Percentiles rank a stretch among this genome's conserved stretches.
These are phyloP conservation scores for Leistus spinibarbis DNA, from an alignment of 2,888 invertebrate species.

Conservation along the genomic window DNA sequence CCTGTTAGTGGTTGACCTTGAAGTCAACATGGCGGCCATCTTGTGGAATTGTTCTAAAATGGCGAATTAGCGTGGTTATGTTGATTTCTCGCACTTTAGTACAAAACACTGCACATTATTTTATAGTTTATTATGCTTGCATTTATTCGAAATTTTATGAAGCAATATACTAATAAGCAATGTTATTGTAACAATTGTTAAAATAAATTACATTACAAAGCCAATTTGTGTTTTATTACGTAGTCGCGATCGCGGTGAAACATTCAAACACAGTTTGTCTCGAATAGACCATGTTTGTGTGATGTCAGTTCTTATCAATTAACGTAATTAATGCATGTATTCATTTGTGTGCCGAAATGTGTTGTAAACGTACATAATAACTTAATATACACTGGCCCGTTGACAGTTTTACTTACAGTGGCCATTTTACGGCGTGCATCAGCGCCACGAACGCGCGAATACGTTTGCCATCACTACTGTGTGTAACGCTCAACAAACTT, in stretches of 20 bases:
- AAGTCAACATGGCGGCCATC: not conserved
- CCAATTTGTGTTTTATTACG: not conserved
- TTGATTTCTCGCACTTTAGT: constrained; percentile 24
- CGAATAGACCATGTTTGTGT: no score
- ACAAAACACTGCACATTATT: constrained; percentile 24
- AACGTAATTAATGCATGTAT: no score
- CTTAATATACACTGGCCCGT: no score
- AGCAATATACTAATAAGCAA: constrained; percentile 36
- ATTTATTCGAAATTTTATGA: constrained; percentile 23
- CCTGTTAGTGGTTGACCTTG: not conserved
- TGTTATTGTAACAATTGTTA: constrained; percentile 38
- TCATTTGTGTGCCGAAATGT: no score
- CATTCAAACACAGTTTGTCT: no score
- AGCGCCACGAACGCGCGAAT: no score
- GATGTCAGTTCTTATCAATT: no score
- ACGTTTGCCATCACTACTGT: no score
- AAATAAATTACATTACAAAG: constrained; percentile 35
- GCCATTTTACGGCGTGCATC: no score
- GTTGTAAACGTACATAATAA: no score
- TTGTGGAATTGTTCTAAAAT: not conserved
- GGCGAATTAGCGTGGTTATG: not conserved
- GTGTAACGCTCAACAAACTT: not conserved
- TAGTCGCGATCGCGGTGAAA: no score
- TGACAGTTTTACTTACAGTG: no score
- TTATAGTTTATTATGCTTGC: constrained; percentile 26